These are phyloP conservation scores for Dasysyrphus albostriatus DNA, from an alignment of 2,888 invertebrate species.

Conservation along the genomic window DNA sequence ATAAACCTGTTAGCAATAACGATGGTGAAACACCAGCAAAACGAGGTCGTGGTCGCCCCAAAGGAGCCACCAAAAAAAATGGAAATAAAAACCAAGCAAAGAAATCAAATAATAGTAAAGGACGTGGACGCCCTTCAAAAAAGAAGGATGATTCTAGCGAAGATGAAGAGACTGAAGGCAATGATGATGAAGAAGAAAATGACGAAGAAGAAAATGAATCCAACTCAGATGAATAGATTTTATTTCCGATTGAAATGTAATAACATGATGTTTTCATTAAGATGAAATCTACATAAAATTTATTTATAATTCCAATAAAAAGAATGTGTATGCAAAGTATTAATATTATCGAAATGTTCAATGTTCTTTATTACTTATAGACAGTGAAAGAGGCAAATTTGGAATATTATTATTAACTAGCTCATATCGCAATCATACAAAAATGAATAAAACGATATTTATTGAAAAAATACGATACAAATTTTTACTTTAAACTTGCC, in stretches of 20 bases:
- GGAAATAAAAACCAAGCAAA: conserved; percentile 77
- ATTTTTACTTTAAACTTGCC: neutral
- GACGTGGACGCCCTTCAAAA: conserved; percentile 76
- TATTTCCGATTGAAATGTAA: conserved; percentile 29
- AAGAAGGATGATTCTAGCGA: conserved; percentile 77
- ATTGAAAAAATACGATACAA: neutral
- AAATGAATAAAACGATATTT: conserved; percentile 19
- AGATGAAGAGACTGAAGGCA: conserved; percentile 76
- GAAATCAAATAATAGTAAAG: conserved; percentile 70
- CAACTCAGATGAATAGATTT: conserved; percentile 77
- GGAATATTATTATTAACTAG: conserved; percentile 12
- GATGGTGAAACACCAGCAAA: conserved; percentile 85
- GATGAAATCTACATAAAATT: conserved; percentile 53
- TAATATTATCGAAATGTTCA: conserved; percentile 34
- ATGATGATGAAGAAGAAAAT: conserved; percentile 77
- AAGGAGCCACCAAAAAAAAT: conserved; percentile 85
- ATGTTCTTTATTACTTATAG: conserved; percentile 19
- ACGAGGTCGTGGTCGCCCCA: conserved; percentile 86
- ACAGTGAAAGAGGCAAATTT: neutral
- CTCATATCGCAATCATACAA: conserved; percentile 25
- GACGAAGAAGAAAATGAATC: conserved; percentile 77
- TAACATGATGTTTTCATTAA: conserved; percentile 56
- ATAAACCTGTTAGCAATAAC: conserved; percentile 85
- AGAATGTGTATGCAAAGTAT: conserved; percentile 18
- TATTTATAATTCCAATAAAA: conserved; percentile 50